These are phyloP conservation scores for Protobothrops flavoviridis DNA, from an alignment of 2,113 vertebrate genomes.

Conservation along the genomic window DNA sequence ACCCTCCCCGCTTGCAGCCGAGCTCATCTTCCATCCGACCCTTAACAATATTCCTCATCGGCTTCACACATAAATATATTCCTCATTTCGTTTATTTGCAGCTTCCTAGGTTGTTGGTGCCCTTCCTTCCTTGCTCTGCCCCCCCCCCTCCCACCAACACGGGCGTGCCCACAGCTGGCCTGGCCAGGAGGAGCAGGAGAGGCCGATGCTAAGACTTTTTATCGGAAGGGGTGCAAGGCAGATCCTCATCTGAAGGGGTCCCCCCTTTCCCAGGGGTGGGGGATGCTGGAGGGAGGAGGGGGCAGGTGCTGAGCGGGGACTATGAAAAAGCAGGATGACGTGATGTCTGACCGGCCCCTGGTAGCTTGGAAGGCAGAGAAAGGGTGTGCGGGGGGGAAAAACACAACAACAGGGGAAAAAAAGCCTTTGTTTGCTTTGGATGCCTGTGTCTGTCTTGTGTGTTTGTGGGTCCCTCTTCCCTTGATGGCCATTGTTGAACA, in stretches of 20 bases:
- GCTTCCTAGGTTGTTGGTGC: neutral
- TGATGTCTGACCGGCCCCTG: slow-evolving; percentile 59
- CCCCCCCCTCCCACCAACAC: neutral
- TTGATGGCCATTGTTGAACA: neutral
- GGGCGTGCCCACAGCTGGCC: neutral
- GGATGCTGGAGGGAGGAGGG: slow-evolving; percentile 3
- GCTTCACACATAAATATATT: too few species aligned
- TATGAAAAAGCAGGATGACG: slow-evolving; percentile 59
- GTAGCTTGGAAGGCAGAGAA: neutral
- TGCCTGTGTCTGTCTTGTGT: neutral
- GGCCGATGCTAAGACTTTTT: neutral
- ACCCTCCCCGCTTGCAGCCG: too few species aligned
- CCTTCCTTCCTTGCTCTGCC: neutral
- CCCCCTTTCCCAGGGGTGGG: neutral
- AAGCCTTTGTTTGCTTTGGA: slow-evolving; percentile 45
- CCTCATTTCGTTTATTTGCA: too few species aligned
- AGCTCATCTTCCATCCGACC: neutral
- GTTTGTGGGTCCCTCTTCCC: neutral
- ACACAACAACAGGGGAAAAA: neutral
- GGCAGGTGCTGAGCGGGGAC: slow-evolving; percentile 55
- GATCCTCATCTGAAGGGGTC: slow-evolving; percentile 18
- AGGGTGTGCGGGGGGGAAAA: too few species aligned
- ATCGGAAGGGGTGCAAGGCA: neutral
- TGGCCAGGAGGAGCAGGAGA: neutral
- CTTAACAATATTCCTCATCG: too few species aligned